Conservation (phyloP, 2,888 invertebrate genomes). For the Phania funesta region DNA sequence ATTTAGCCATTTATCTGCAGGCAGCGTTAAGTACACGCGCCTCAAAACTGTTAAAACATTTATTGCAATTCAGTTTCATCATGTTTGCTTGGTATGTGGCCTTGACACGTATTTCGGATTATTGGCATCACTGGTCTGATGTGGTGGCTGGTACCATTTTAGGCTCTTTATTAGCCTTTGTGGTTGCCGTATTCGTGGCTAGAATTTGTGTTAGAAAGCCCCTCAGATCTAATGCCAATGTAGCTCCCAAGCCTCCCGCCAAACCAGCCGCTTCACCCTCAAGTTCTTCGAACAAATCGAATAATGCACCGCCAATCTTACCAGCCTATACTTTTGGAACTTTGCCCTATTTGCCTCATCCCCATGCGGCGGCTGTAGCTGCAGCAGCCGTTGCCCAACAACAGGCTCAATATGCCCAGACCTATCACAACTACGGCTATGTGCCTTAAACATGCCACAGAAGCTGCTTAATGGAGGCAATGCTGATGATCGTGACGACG, state of each 20-base stretch:
- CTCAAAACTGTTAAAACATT: constrained; percentile 90
- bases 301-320: constrained; percentile 70
- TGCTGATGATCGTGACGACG: constrained; percentile 7
- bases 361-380: constrained; percentile 68
- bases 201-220: constrained; percentile 72
- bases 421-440: constrained; percentile 77
- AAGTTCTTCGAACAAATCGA: constrained; percentile 54
- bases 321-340: constrained; percentile 77
- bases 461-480: constrained; percentile 25
- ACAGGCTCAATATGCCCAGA: constrained; percentile 74
- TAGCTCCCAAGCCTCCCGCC: constrained; percentile 56
- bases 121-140: constrained; percentile 77
- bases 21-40: constrained; percentile 89
- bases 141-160: constrained; percentile 73
- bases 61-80: constrained; percentile 84
- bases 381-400: constrained; percentile 69
- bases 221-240: constrained; percentile 11
- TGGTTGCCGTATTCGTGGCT: constrained; percentile 72
- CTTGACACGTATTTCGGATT: constrained; percentile 74
- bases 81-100: constrained; percentile 77
- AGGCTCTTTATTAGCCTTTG: constrained; percentile 72
- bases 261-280: constrained; percentile 57
- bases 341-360: constrained; percentile 74
- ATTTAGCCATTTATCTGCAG: constrained; percentile 94
- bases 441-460: constrained; percentile 70